Evolutionary conservation across 2,888 invertebrate species (phyloP).

Genomic region (Geotrupes spiniger): DNA sequence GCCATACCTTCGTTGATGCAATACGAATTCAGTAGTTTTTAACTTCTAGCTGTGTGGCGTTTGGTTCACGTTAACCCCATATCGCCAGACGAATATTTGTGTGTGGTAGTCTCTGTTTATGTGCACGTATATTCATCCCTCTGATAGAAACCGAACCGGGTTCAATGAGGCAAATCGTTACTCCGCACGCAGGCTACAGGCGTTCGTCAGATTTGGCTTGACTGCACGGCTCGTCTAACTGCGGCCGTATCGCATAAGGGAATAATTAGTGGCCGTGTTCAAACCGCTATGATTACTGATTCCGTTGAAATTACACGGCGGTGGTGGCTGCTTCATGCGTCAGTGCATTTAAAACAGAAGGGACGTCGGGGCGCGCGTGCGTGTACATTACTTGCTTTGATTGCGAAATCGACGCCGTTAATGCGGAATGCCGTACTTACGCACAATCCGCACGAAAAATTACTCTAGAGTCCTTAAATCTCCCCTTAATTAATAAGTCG

Average conservation of each 20-base stretch:
- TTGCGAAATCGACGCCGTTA: neutral
- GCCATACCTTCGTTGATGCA: too few species aligned
- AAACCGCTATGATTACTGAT: slow-evolving; percentile 26
- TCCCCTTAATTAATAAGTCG: slow-evolving; percentile 3
- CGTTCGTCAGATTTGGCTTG: neutral
- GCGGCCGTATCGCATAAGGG: slow-evolving; percentile 16
- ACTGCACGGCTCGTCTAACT: slow-evolving; percentile 3
- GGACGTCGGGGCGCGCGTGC: slow-evolving; percentile 1
- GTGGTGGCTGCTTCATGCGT: slow-evolving; percentile 24
- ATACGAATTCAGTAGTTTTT: too few species aligned
- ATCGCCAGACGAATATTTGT: too few species aligned
- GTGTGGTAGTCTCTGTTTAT: too few species aligned
- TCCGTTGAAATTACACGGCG: slow-evolving; percentile 30
- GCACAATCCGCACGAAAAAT: slow-evolving; percentile 1
- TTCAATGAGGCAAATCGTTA: slow-evolving; percentile 4
- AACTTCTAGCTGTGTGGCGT: too few species aligned
- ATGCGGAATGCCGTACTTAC: too few species aligned
- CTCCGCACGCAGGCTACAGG: neutral
- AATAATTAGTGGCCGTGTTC: slow-evolving; percentile 25
- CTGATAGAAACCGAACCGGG: neutral
- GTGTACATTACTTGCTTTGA: neutral
- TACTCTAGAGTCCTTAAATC: slow-evolving; percentile 4
- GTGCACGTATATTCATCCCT: neutral
- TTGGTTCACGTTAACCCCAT: too few species aligned
- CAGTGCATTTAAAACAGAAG: slow-evolving; percentile 24